Base-by-base conservation (phyloP, 1,140 invertebrate species). In the Schlechtendalia chinensis region DNA sequence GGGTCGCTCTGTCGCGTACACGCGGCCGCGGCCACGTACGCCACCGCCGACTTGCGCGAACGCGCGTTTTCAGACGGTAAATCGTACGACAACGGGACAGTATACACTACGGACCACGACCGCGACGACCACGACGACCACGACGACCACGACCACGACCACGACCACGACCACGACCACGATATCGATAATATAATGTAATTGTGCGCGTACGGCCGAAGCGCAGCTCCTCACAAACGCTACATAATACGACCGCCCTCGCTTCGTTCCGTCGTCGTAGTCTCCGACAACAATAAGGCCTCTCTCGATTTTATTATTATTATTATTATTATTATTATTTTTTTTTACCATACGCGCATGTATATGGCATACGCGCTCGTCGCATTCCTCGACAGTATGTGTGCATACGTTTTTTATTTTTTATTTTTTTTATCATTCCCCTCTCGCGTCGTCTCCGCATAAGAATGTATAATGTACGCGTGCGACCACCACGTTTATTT, bases 271-370 rank as follows among this genome's bases (percentile, higher is more conserved):
- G 2, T 24, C 29, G 19, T 39, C 32, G 24, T 22, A 16, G 39
- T 53, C 74, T 24, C 45, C 75, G 58, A 79, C 75, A 79, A 79
- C 75, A 79, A 79, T 79, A 79, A 79, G n/a, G 75, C n/a, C 56
- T 79, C 74, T 77, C 75, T 79, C 39, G 75, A 27, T 63, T 32
- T 53, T 72, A 47, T 72, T 71, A 53, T 71, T 71, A 53, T 53
- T 71, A 71, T 27, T 19, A 27, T 71, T 71, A 53, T 71, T 71
- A 53, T 53, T 71, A 71, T 27, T 19, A 27, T 65, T 45, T 67
- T 69, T 69, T 69, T 50, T 69, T n/a, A 19, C 29, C 11, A 17
- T 32, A 32, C 1, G 16, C 10, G 0, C 61, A n/a, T 17, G n/a
- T 17, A 19, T n/a, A 8, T 39, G 8, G 32, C 8, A 39, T 39